Base-by-base conservation (phyloP, 2,113 vertebrate species). In the Scalopus aquaticus region DNA sequence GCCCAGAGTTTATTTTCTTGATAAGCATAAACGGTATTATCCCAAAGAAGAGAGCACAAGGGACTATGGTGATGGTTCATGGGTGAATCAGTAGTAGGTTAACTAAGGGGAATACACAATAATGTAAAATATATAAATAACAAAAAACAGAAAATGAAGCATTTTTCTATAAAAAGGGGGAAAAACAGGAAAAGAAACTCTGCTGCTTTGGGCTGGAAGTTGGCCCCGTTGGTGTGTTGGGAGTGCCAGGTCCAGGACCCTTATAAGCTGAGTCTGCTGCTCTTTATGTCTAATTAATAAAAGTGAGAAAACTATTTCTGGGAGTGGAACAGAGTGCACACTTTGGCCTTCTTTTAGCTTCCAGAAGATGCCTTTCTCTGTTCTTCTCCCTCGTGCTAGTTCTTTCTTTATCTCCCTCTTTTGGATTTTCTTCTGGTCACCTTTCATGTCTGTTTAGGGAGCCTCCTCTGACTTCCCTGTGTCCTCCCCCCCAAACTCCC, bases 201-300 rank as follows among this genome's bases (percentile, higher is more conserved):
- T 13, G 7, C 9, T 9, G 12, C 24, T 42, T 37, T 58, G 49
- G 77, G 17, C 13, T 30, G 51, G 35, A 19, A 22, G 72, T 54
- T 0, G 44, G 28, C 58, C 11, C 46, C 6, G 51, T 10, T 3
- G 12, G 35, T 9, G 22, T 0, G 5, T 9, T 3, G 12, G 28
- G 54, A 22, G 9, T 8, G 5, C 22, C 19, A 44, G 72, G 78
- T 35, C 42, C 3, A 0, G 19, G 30, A 12, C 9, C 35, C 15
- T 3, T 26, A 22, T 84, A 28, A 28, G 69, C 6, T 6, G 35
- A 69, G 69, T 1, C 20, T 70, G 35, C 30, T 42, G 67, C 19
- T 20, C 7, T 17, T 39, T 54, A 15, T 11, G 49, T n/a, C 60
- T 58, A 12, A 35, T 49, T 8, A 35, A 15, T 44, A 22, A 37